phyloP scores from a whole-genome alignment of 2,888 invertebrate species.

The Synanthedon myopaeformis region DNA sequence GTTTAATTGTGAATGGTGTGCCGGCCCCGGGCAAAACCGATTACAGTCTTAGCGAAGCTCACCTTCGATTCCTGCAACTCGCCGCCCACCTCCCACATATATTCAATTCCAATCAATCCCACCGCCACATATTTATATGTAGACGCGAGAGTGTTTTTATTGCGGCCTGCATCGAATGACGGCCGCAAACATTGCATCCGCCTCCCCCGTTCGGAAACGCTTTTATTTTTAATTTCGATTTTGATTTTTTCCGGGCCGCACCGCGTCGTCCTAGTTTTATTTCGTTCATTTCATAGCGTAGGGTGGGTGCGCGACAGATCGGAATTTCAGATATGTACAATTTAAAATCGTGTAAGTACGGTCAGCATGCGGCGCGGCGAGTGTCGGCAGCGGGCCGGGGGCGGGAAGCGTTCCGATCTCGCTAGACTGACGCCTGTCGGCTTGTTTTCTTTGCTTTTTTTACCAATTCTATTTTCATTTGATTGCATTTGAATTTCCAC shows the following conservation, averaged over 20 bases:
- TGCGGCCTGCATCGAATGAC: conserved; percentile 65
- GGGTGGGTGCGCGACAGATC: conserved; percentile 69
- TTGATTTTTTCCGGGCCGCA: conserved; percentile 65
- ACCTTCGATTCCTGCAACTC: conserved; percentile 59
- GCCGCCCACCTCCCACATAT: conserved; percentile 41
- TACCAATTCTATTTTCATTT: conserved; percentile 69
- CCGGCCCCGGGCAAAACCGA: conserved; percentile 62
- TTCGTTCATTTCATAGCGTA: conserved; percentile 70
- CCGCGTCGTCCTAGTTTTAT: conserved; percentile 58
- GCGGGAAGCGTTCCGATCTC: conserved; percentile 34
- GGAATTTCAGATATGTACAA: conserved; percentile 72
- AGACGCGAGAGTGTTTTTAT: conserved; percentile 61
- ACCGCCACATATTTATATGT: conserved; percentile 63
- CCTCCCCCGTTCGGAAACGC: conserved; percentile 56
- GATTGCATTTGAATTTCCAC: conserved; percentile 71
- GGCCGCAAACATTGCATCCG: conserved; percentile 65
- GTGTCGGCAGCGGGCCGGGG: conserved; percentile 25
- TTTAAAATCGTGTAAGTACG: conserved; percentile 72
- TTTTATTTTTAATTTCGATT: conserved; percentile 70
- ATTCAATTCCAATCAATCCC: conserved; percentile 70
- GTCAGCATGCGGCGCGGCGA: conserved; percentile 44
- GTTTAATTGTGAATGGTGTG: conserved; percentile 64
- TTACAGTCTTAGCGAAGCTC: conserved; percentile 67
- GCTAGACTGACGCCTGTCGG: conserved; percentile 69
- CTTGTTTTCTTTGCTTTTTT: conserved; percentile 69